Conservation (phyloP, 1,140 invertebrate species). For the Harlomillsia oculata region DNA sequence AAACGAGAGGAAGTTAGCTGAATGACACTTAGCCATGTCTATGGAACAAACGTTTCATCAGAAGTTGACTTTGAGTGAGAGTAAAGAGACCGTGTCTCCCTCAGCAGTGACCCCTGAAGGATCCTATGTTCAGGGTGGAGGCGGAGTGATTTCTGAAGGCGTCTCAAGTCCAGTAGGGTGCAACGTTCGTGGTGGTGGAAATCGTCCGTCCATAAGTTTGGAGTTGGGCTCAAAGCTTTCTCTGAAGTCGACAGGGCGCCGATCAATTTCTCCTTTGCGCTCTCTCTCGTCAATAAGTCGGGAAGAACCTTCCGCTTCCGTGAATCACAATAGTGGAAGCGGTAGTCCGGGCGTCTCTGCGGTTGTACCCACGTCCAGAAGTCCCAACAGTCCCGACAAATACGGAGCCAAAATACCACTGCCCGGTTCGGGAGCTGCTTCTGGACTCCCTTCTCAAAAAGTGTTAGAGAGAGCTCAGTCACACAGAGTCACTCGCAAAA, state of each 20-base stretch:
- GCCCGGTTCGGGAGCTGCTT: neutral
- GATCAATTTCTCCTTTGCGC: too few relatives aligned
- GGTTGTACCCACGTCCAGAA: neutral
- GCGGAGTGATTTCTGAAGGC: neutral
- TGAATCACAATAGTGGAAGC: neutral
- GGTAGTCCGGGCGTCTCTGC: neutral
- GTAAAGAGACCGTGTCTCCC: neutral
- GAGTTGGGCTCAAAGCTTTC: too few relatives aligned
- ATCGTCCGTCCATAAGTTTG: too few relatives aligned
- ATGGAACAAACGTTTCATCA: constrained; percentile 19
- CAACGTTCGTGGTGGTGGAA: neutral
- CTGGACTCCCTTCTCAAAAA: neutral
- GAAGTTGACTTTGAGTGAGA: constrained; percentile 20
- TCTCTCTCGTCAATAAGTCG: neutral
- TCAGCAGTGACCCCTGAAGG: neutral
- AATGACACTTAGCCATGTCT: too few relatives aligned
- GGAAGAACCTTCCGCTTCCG: neutral
- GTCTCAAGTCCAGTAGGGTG: too few relatives aligned
- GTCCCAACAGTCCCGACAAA: neutral
- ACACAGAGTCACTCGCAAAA: constrained; percentile 23
- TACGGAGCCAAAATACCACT: neutral
- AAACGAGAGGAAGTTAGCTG: too few relatives aligned
- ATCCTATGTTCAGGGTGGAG: too few relatives aligned
- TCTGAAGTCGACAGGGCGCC: too few relatives aligned
- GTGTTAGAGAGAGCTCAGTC: constrained; percentile 24